Conservation (phyloP, 2,113 vertebrate species). For the Alaudala cheleensis region DNA sequence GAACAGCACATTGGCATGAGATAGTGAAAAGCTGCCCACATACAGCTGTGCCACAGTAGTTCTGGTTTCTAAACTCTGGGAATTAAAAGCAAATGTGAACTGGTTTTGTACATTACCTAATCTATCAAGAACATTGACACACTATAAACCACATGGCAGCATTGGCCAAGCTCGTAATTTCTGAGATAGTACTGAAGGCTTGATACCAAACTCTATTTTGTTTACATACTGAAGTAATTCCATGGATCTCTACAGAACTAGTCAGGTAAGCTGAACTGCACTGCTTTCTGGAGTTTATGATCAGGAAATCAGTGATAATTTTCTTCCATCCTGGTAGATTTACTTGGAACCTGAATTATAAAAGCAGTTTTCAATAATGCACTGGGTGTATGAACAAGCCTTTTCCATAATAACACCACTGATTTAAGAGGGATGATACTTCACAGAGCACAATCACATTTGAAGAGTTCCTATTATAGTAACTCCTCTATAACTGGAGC, state of each 20-base stretch:
- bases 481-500: constrained; percentile 30
- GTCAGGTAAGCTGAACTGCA: not conserved
- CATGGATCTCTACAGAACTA: not conserved
- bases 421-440: constrained; percentile 53
- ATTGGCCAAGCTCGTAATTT: not conserved
- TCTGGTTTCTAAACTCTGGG: not conserved
- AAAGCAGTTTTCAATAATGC: constrained; percentile 57
- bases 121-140: not conserved
- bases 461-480: constrained; percentile 55
- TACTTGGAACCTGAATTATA: constrained; percentile 44
- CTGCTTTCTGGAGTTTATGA: not conserved
- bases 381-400: constrained; percentile 12
- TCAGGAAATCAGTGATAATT: not conserved
- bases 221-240: not conserved
- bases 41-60: not conserved
- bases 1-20: not conserved
- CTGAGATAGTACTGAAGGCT: not conserved
- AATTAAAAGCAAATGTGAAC: not conserved
- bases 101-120: not conserved
- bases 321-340: not conserved
- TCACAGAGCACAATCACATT: constrained; percentile 43
- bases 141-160: not conserved
- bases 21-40: rapidly evolving
- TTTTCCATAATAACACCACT: constrained; percentile 61
- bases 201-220: not conserved